Conservation (phyloP, 2,113 vertebrate species). For the Bufo gargarizans region DNA sequence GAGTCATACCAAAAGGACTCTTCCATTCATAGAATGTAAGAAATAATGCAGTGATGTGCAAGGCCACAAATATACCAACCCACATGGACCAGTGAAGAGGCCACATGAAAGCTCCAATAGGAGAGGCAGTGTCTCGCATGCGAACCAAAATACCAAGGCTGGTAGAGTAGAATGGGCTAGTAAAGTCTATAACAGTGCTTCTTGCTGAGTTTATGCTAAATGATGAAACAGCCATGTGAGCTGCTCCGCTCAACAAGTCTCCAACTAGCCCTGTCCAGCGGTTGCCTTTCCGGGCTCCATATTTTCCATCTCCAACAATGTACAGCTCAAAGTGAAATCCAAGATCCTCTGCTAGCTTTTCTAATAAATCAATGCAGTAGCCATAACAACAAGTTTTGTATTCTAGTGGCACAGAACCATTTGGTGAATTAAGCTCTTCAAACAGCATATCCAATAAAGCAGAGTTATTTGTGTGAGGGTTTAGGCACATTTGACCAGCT, state of each 20-base stretch:
- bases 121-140: constrained; percentile 86
- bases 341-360: constrained; percentile 88
- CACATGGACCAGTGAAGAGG: constrained; percentile 98
- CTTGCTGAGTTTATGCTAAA: constrained; percentile 95
- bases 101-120: constrained; percentile 96
- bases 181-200: constrained; percentile 94
- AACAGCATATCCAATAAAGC: constrained; percentile 77
- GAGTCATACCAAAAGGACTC: constrained; percentile 94
- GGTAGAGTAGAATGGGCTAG: constrained; percentile 96
- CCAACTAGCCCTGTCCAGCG: constrained; percentile 94
- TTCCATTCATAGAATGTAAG: constrained; percentile 97
- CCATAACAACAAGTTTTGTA: constrained; percentile 91
- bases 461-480: constrained; percentile 79
- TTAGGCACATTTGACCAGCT: constrained; percentile 85
- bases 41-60: constrained; percentile 91
- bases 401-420: constrained; percentile 70
- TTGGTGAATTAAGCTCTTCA: constrained; percentile 68
- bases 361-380: constrained; percentile 93
- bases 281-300: constrained; percentile 83
- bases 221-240: constrained; percentile 95
- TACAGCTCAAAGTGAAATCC: constrained; percentile 92
- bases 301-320: constrained; percentile 93
- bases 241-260: constrained; percentile 83
- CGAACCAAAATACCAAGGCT: constrained; percentile 95
- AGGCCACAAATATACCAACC: constrained; percentile 91